phyloP scores from a whole-genome alignment of 2,888 invertebrate species.

The Mystacides longicornis region DNA sequence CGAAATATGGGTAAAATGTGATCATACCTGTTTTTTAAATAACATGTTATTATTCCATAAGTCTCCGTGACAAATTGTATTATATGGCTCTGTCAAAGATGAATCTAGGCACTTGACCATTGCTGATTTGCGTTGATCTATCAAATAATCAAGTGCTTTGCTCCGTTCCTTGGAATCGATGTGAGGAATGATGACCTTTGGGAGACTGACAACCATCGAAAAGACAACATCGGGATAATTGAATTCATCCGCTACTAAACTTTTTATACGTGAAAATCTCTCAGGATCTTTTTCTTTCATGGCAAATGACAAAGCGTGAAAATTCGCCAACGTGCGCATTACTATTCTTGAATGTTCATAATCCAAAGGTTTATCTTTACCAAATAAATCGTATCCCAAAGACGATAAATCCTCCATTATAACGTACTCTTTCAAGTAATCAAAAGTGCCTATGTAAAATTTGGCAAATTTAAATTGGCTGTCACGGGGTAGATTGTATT shows the following conservation, averaged over 20 bases:
- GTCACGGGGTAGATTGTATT: constrained; percentile 5
- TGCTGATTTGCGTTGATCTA: background rate
- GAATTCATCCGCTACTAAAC: background rate
- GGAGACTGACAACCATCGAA: background rate
- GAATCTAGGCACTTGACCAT: constrained; percentile 1
- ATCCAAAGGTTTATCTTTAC: constrained; percentile 12
- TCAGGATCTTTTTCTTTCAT: constrained; percentile 12
- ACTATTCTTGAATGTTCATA: constrained; percentile 6
- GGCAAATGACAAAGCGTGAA: constrained; percentile 19
- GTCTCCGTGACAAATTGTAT: constrained; percentile 20
- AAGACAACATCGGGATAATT: constrained; percentile 1
- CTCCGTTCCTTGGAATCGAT: background rate
- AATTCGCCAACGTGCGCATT: constrained; percentile 12
- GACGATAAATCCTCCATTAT: constrained; percentile 17
- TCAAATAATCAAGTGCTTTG: background rate
- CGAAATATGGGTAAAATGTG: background rate
- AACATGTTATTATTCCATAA: constrained; percentile 21
- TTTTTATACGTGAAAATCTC: constrained; percentile 16
- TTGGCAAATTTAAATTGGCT: constrained; percentile 14
- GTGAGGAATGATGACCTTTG: background rate
- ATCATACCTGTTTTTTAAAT: constrained; percentile 20
- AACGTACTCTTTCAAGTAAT: constrained; percentile 14
- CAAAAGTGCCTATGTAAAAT: constrained; percentile 11
- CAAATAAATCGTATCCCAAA: constrained; percentile 9
- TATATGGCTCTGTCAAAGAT: constrained; percentile 6